Conservation (phyloP, 2,113 vertebrate species). For the Gallinago jamesoni region DNA sequence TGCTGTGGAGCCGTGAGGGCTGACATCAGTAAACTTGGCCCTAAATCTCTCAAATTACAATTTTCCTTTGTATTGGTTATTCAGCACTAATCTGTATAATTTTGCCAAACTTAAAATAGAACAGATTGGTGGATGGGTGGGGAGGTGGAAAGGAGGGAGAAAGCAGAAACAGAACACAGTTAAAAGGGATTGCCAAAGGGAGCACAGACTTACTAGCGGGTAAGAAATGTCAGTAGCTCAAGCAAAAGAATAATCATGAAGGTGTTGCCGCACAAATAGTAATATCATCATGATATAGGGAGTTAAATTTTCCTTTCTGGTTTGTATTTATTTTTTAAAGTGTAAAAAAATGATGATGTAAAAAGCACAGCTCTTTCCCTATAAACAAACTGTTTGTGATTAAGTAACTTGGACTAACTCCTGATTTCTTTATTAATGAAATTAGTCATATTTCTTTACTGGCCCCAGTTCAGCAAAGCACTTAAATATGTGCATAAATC, state of each 20-base stretch:
- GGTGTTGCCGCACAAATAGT: neutral
- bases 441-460: slow-evolving; percentile 38
- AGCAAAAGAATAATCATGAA: neutral
- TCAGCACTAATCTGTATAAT: neutral
- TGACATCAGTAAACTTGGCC: neutral
- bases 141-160: neutral
- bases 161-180: neutral
- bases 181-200: neutral
- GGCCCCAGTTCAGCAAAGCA: slow-evolving; percentile 1
- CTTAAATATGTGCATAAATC: slow-evolving; percentile 43
- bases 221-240: neutral
- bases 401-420: slow-evolving; percentile 12
- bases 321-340: neutral
- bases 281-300: neutral
- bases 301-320: neutral
- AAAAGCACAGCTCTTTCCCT: neutral
- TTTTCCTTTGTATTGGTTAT: neutral
- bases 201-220: neutral
- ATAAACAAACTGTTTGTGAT: neutral
- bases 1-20: neutral
- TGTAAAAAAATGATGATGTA: neutral
- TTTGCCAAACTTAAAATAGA: neutral
- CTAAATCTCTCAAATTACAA: neutral
- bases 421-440: neutral
- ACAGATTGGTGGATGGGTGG: neutral